phyloP scores from a whole-genome alignment of 1,140 invertebrate species.

The Chelonus insularis region DNA sequence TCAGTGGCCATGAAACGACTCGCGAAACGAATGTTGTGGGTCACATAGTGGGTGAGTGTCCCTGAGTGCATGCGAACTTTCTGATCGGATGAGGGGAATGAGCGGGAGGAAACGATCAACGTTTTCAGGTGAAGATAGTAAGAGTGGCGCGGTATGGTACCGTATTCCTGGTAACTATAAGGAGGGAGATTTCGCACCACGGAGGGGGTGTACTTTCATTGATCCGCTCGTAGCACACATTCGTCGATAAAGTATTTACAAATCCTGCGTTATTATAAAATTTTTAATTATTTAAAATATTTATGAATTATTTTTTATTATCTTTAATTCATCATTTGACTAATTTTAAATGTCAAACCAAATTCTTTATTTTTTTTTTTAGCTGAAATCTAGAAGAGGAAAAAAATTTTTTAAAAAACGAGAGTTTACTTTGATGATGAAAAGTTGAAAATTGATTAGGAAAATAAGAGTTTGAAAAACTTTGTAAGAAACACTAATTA shows the following conservation, averaged over 20 bases:
- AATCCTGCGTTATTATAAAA: constrained; percentile 37
- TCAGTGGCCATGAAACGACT: constrained; percentile 11
- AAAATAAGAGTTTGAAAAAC: background rate
- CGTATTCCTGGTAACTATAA: constrained; percentile 30
- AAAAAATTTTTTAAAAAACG: too few species aligned
- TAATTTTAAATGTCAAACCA: too few species aligned
- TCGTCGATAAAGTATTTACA: constrained; percentile 36
- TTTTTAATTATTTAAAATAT: background rate
- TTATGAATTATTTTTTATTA: background rate
- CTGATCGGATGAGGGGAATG: constrained; percentile 24
- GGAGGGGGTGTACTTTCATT: constrained; percentile 55
- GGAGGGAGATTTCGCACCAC: constrained; percentile 29
- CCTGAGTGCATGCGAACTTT: constrained; percentile 22
- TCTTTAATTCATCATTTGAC: too few species aligned
- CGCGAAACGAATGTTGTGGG: constrained; percentile 1
- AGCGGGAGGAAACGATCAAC: constrained; percentile 33
- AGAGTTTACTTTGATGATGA: too few species aligned
- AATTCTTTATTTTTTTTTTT: too few species aligned
- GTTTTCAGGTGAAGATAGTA: constrained; percentile 51
- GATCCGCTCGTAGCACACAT: constrained; percentile 51
- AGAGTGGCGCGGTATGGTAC: constrained; percentile 49
- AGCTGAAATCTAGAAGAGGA: too few species aligned
- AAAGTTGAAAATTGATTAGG: background rate
- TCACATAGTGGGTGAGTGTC: background rate
- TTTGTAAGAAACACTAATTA: background rate